Conservation (phyloP, 2,113 vertebrate species). For the Anolis sagrei region DNA sequence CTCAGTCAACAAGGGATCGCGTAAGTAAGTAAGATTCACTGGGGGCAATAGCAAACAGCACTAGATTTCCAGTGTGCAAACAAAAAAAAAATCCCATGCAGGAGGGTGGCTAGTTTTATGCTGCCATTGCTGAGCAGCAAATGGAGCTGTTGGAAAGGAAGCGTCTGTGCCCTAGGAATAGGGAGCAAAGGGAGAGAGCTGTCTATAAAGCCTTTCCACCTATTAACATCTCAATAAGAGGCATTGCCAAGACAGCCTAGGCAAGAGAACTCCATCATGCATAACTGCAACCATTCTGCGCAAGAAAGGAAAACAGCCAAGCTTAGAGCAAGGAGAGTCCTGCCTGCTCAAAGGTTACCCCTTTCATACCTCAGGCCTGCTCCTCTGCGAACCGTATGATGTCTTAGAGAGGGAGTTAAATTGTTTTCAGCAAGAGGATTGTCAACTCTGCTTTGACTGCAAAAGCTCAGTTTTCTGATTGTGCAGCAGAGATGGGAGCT, state of each 20-base stretch:
- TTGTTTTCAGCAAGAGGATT: constrained; percentile 46
- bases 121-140: neutral
- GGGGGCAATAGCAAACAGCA: neutral
- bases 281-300: constrained; percentile 59
- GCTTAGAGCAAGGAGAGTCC: constrained; percentile 35
- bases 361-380: constrained; percentile 5
- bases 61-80: neutral
- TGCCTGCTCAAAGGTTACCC: constrained; percentile 6
- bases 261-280: constrained; percentile 63
- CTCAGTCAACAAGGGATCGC: too few relatives aligned
- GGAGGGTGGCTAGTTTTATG: neutral
- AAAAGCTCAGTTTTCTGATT: constrained; percentile 37
- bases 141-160: constrained; percentile 44
- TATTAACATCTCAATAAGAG: constrained; percentile 71
- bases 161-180: constrained; percentile 65
- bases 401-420: constrained; percentile 53
- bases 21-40: too few relatives aligned
- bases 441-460: constrained; percentile 28
- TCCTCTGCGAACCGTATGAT: constrained; percentile 2
- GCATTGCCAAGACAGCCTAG: constrained; percentile 67
- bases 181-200: constrained; percentile 57
- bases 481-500: constrained; percentile 8
- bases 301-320: constrained; percentile 44
- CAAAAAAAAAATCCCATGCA: neutral
- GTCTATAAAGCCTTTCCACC: constrained; percentile 51